Percentiles rank a stretch among this genome's conserved stretches.
phyloP scores from a whole-genome alignment of 2,888 invertebrate genomes.

The Coecobrya sp. region DNA sequence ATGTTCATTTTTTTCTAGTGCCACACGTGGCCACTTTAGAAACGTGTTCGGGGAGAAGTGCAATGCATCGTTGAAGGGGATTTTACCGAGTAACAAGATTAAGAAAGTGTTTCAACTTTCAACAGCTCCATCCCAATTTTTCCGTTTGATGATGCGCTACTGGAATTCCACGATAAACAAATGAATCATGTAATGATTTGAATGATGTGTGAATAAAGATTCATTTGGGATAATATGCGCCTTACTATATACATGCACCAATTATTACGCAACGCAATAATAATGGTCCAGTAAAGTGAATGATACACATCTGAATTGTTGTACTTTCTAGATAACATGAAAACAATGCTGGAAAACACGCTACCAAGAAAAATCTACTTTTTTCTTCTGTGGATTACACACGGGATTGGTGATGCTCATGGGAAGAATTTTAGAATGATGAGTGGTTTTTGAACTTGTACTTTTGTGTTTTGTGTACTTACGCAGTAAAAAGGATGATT shows the following conservation, averaged over 20 bases:
- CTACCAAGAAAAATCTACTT: not conserved
- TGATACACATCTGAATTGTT: not conserved
- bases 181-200: conserved; percentile 28
- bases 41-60: too few species aligned
- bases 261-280: not conserved
- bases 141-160: not conserved
- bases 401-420: not conserved
- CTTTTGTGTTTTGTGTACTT: not conserved
- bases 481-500: not conserved
- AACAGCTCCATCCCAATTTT: not conserved
- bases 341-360: conserved; percentile 5
- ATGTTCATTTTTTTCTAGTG: too few species aligned
- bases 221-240: not conserved
- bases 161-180: conserved; percentile 25
- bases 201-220: not conserved
- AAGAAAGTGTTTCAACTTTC: not conserved
- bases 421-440: not conserved
- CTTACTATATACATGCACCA: not conserved
- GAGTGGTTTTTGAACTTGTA: conserved; percentile 12
- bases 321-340: not conserved
- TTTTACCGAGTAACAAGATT: not conserved
- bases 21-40: too few species aligned
- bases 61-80: not conserved
- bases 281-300: too few species aligned
- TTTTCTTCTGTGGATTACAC: not conserved